Conservation (phyloP, 2,888 invertebrate genomes). For the Melanchra persicariae region DNA sequence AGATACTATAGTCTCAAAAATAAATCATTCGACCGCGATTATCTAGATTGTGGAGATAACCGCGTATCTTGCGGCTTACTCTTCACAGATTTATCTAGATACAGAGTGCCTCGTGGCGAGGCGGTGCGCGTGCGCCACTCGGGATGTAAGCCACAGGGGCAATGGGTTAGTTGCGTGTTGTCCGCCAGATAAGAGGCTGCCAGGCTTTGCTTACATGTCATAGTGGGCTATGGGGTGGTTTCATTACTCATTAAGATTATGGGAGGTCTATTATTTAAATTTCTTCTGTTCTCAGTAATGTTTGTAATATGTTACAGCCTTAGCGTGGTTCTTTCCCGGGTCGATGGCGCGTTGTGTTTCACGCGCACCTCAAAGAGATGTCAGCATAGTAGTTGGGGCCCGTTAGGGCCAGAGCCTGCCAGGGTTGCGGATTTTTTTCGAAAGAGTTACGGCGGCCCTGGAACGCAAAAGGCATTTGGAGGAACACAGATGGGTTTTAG, state of each 20-base stretch:
- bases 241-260: neutral
- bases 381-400: too few relatives aligned
- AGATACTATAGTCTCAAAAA: neutral
- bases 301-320: neutral
- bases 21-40: neutral
- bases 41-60: conserved; percentile 9
- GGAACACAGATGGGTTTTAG: too few relatives aligned
- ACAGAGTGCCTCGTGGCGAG: conserved; percentile 10
- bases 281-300: neutral
- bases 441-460: too few relatives aligned
- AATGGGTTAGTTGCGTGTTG: conserved; percentile 45
- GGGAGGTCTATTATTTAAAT: too few relatives aligned
- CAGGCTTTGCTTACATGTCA: neutral
- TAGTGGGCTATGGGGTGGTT: neutral
- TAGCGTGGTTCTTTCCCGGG: neutral
- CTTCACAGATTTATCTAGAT: conserved; percentile 31
- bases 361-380: too few relatives aligned
- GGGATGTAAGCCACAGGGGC: conserved; percentile 58
- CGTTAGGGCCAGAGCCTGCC: too few relatives aligned
- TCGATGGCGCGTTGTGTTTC: too few relatives aligned
- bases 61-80: neutral
- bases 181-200: conserved; percentile 25
- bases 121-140: conserved; percentile 39
- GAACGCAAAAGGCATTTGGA: too few relatives aligned
- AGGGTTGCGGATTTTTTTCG: too few relatives aligned